These are phyloP conservation scores for Archilochus colubris DNA, from an alignment of 2,113 vertebrate species.

Conservation along the genomic window DNA sequence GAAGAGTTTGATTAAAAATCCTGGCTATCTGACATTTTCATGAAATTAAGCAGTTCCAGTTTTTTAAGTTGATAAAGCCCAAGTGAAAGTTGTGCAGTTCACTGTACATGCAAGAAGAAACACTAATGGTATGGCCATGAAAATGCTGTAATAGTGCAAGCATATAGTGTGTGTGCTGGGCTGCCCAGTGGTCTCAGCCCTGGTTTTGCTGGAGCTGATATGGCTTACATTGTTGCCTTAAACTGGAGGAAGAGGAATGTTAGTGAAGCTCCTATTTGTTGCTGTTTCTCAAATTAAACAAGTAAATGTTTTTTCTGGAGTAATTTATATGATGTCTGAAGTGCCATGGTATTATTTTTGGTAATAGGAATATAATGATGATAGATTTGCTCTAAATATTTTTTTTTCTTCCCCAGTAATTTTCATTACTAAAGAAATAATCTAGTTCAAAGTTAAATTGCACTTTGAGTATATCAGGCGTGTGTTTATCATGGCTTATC, in stretches of 20 bases:
- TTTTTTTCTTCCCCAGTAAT: background rate
- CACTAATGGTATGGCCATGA: accelerated
- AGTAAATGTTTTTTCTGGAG: background rate
- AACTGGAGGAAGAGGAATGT: background rate
- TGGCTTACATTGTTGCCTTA: background rate
- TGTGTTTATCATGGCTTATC: background rate
- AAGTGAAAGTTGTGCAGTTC: too few relatives aligned
- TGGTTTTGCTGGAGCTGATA: background rate
- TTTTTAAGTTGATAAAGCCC: background rate
- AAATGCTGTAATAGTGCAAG: accelerated
- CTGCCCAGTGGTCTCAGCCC: accelerated
- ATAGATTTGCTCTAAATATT: background rate
- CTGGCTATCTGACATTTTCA: background rate
- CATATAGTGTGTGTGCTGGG: background rate
- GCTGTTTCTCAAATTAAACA: background rate
- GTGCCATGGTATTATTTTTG: background rate
- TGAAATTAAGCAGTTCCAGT: background rate
- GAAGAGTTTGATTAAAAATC: background rate
- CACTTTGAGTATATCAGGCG: background rate
- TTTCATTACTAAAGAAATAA: background rate
- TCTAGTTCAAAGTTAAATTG: background rate
- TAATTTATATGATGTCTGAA: background rate
- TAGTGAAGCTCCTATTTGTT: background rate
- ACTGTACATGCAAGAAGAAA: accelerated
- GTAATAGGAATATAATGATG: background rate